A percentile compares a stretch with the other conserved stretches of the same genome.
Evolutionary conservation across 2,797 vertebrate species (phyloP).

Genomic region (Argentina silus): DNA sequence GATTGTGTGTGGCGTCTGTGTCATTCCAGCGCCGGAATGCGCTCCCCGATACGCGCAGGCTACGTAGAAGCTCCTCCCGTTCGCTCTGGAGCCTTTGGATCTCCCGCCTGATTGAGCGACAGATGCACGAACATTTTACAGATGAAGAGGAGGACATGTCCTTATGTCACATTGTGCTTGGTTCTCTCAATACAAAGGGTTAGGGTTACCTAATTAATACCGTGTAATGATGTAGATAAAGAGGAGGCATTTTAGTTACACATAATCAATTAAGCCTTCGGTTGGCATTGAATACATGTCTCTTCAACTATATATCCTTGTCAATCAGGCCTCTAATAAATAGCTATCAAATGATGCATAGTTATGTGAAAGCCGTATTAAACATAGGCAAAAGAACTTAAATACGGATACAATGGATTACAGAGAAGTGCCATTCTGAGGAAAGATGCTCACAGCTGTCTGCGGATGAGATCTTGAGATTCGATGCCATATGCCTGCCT

Average conservation of each 20-base stretch:
- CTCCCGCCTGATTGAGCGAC: conserved; percentile 40
- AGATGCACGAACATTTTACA: neutral
- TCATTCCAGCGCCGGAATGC: conserved; percentile 52
- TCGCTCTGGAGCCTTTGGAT: conserved; percentile 59
- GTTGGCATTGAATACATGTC: too few relatives aligned
- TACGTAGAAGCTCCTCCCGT: conserved; percentile 49
- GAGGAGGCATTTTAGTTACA: too few relatives aligned
- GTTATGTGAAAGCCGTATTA: neutral
- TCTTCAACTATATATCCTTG: too few relatives aligned
- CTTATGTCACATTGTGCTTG: neutral
- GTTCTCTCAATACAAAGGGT: too few relatives aligned
- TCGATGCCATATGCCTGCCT: conserved; percentile 59
- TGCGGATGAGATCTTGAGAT: conserved; percentile 61
- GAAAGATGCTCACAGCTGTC: conserved; percentile 64
- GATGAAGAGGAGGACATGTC: neutral
- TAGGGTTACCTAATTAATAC: too few relatives aligned
- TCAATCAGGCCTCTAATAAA: neutral
- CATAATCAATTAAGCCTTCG: too few relatives aligned
- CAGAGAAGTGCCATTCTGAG: neutral
- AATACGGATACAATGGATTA: too few relatives aligned
- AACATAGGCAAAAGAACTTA: too few relatives aligned
- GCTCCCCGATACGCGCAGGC: conserved; percentile 57
- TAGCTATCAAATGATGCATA: neutral
- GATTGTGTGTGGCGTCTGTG: conserved; percentile 38
- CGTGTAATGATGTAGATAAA: too few relatives aligned